phyloP scores from a whole-genome alignment of 1,140 invertebrate genomes.

The Helicoverpa zea region DNA sequence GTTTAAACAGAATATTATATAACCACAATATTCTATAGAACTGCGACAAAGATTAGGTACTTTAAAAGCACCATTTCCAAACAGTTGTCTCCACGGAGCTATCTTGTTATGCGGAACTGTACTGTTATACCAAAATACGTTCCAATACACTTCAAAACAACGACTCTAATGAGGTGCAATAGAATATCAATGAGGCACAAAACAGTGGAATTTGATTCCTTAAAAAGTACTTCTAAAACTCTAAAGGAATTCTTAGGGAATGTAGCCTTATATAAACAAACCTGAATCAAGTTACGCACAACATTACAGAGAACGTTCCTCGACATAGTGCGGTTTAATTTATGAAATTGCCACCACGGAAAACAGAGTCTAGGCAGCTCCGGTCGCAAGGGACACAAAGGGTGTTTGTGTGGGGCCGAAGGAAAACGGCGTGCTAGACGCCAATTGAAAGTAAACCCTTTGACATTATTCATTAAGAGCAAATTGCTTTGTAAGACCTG shows the following conservation, averaged over 20 bases:
- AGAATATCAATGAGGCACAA: constrained; percentile 28
- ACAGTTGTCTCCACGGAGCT: background rate
- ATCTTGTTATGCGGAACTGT: constrained; percentile 8
- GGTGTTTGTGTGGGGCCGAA: constrained; percentile 51
- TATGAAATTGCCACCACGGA: constrained; percentile 68
- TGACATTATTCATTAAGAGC: constrained; percentile 55
- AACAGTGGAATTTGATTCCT: background rate
- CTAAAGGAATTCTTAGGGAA: background rate
- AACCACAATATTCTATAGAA: background rate
- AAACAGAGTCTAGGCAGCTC: constrained; percentile 57
- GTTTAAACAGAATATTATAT: background rate
- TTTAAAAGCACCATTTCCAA: background rate
- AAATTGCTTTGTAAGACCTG: constrained; percentile 54
- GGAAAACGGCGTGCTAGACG: constrained; percentile 25
- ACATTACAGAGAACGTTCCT: constrained; percentile 54
- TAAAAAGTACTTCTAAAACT: background rate
- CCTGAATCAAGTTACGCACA: constrained; percentile 53
- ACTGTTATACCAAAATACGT: constrained; percentile 7
- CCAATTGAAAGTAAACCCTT: constrained; percentile 65
- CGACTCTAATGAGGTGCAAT: constrained; percentile 3
- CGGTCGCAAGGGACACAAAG: constrained; percentile 56
- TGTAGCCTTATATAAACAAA: constrained; percentile 18
- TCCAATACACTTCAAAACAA: constrained; percentile 23
- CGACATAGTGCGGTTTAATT: constrained; percentile 65
- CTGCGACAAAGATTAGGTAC: constrained; percentile 4